phyloP scores from a whole-genome alignment of 2,113 vertebrate species.

The Neogobius melanostomus region DNA sequence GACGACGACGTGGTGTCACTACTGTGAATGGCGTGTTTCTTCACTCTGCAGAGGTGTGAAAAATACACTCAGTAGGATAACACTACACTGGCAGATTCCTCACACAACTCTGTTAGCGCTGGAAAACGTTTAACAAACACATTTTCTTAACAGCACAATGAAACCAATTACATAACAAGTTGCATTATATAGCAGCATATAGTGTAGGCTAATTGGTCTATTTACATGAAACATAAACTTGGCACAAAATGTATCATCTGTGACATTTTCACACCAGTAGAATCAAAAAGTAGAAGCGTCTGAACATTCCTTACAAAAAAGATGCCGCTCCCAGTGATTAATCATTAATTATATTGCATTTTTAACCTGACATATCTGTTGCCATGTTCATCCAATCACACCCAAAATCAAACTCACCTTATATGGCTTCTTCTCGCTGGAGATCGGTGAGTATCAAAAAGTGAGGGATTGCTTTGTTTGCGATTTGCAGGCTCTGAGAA shows the following conservation, averaged over 20 bases:
- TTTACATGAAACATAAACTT: no score
- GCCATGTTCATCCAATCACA: no score
- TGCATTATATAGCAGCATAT: no score
- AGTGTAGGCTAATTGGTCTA: no score
- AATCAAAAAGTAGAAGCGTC: no score
- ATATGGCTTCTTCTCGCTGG: conserved; percentile 99
- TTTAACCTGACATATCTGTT: no score
- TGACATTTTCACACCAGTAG: no score
- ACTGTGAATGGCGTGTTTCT: conserved; percentile 99
- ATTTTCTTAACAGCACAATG: not conserved
- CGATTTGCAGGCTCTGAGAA: conserved; percentile 92
- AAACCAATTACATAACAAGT: no score
- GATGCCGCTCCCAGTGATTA: no score
- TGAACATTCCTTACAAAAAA: no score
- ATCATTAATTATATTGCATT: no score
- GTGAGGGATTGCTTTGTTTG: conserved; percentile 91
- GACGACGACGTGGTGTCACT: conserved; percentile 97
- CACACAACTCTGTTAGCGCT: not conserved
- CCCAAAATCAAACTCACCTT: conserved; percentile 74
- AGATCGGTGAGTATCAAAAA: conserved; percentile 97
- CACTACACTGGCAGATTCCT: not conserved
- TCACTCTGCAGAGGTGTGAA: conserved; percentile 80
- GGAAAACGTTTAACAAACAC: not conserved
- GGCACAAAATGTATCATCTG: no score
- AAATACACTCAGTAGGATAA: conserved; percentile 6